A percentile compares a stretch with the other conserved stretches of the same genome.
These are phyloP conservation scores for Eurystomus gularis DNA, from an alignment of 2,113 vertebrate genomes.

Conservation along the genomic window DNA sequence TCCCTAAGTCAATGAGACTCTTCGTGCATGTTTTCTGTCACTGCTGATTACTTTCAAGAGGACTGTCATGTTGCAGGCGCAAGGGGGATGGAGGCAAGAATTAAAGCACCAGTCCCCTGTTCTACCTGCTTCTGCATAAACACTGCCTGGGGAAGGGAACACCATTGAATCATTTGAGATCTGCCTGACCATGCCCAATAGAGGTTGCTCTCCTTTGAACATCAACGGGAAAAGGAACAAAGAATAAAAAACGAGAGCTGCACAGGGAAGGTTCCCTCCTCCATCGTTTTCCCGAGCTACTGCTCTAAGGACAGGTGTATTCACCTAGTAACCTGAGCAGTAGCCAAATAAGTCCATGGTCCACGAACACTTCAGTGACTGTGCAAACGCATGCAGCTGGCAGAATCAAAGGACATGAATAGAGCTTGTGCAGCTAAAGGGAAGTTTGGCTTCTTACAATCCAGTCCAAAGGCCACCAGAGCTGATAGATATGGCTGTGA, in stretches of 20 bases:
- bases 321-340: background rate
- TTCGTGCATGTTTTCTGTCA: constrained; percentile 18
- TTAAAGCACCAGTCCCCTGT: background rate
- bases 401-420: background rate
- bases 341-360: background rate
- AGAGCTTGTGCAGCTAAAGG: background rate
- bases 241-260: background rate
- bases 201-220: constrained; percentile 31
- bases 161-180: background rate
- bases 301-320: background rate
- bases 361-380: background rate
- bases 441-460: background rate
- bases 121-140: background rate
- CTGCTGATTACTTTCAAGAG: constrained; percentile 13
- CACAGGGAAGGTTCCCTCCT: constrained; percentile 14
- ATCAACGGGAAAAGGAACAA: constrained; percentile 23
- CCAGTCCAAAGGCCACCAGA: background rate
- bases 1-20: constrained; percentile 41
- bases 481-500: background rate
- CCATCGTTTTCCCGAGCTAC: background rate
- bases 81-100: background rate
- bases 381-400: background rate
- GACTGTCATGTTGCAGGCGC: constrained; percentile 22
- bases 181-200: background rate
- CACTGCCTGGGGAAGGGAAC: background rate